Percentiles rank a stretch among this genome's conserved stretches.
These are phyloP conservation scores for Heliconius ethilla DNA, from an alignment of 2,888 invertebrate genomes.

Conservation along the genomic window DNA sequence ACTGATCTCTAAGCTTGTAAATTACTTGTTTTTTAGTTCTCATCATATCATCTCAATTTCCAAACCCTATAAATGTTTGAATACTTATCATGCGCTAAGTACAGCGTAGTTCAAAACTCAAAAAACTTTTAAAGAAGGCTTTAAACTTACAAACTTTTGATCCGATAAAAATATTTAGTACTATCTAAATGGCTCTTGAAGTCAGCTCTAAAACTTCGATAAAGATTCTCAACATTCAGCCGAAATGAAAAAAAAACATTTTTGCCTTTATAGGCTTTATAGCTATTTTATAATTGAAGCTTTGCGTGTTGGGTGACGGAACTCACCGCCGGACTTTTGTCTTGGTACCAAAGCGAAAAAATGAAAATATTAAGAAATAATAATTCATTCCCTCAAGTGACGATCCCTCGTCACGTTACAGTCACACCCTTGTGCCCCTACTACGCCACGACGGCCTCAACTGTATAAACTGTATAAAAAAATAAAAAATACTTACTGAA, in stretches of 20 bases:
- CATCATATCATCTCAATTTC: neutral
- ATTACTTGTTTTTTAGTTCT: neutral
- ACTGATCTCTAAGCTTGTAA: no score
- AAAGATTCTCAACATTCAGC: neutral
- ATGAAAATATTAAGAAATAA: no score
- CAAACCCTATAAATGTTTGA: neutral
- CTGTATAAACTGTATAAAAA: no score
- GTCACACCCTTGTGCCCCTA: no score
- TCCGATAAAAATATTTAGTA: constrained; percentile 11
- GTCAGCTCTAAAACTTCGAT: neutral
- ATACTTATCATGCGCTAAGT: neutral
- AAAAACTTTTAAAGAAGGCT: neutral
- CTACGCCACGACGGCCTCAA: neutral
- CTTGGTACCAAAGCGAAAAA: no score
- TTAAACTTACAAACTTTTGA: neutral
- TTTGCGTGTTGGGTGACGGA: no score
- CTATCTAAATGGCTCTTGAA: constrained; percentile 3
- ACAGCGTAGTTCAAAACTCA: neutral
- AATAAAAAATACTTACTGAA: neutral
- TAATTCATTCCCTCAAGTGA: no score
- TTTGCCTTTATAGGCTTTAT: no score
- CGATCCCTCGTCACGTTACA: no score
- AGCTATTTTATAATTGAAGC: no score
- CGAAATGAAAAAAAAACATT: neutral
- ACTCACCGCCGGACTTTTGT: no score